Percentiles rank a stretch among this genome's conserved stretches.
These are phyloP conservation scores for Rhabdornis inornatus DNA, from an alignment of 2,113 vertebrate genomes.

Conservation along the genomic window DNA sequence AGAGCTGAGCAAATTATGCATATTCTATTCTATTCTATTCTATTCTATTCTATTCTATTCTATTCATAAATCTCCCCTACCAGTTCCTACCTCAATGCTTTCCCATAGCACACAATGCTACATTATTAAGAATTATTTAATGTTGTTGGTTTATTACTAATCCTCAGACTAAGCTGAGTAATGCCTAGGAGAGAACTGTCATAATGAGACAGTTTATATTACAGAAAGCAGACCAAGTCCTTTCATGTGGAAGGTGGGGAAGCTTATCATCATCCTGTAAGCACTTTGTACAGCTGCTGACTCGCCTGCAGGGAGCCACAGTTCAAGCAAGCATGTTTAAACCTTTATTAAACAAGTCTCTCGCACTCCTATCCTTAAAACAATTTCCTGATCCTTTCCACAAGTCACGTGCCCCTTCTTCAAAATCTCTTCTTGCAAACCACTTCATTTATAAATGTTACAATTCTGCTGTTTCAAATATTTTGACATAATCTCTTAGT, in stretches of 20 bases:
- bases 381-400: neutral
- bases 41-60: neutral
- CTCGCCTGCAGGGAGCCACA: neutral
- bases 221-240: neutral
- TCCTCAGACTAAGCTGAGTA: conserved; percentile 1
- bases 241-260: conserved; percentile 38
- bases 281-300: neutral
- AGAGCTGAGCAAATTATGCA: neutral
- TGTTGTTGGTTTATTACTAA: neutral
- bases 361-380: neutral
- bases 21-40: neutral
- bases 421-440: neutral
- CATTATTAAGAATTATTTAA: neutral
- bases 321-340: neutral
- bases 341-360: conserved; percentile 1
- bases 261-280: neutral
- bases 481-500: neutral
- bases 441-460: neutral
- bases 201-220: neutral
- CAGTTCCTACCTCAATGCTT: neutral
- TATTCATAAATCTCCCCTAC: neutral
- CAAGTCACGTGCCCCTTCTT: neutral
- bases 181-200: neutral
- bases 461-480: neutral
- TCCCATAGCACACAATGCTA: neutral